A percentile compares a stretch with the other conserved stretches of the same genome.
These are phyloP conservation scores for Thryonomys swinderianus DNA, from an alignment of 2,113 vertebrate species.

Conservation along the genomic window DNA sequence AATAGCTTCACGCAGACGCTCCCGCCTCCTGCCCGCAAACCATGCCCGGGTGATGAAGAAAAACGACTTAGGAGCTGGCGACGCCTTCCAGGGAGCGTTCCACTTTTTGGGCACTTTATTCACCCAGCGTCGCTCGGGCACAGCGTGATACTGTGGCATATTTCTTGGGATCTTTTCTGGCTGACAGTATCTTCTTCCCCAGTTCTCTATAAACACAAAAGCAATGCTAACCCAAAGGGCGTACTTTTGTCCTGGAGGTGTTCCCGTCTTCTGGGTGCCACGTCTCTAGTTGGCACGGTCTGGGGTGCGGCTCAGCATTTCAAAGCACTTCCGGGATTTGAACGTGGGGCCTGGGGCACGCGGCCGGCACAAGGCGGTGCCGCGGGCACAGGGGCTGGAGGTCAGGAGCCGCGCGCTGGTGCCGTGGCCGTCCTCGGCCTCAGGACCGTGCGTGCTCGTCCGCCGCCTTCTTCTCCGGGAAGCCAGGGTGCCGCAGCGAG, in stretches of 20 bases:
- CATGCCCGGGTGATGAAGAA: conserved; percentile 56
- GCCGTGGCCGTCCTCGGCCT: rapidly evolving
- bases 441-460: rapidly evolving
- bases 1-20: background rate
- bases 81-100: background rate
- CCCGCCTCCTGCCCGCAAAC: background rate
- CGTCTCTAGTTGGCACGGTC: background rate
- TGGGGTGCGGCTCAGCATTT: background rate
- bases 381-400: too few relatives aligned
- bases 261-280: background rate
- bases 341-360: background rate
- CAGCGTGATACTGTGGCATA: rapidly evolving
- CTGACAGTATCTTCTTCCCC: background rate
- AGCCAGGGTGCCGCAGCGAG: background rate
- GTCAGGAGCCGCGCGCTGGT: too few relatives aligned
- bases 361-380: rapidly evolving
- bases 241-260: background rate
- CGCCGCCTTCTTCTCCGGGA: background rate
- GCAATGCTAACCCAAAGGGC: background rate
- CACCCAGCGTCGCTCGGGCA: background rate
- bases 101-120: conserved; percentile 60
- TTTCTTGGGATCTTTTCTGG: background rate
- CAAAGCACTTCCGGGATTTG: background rate
- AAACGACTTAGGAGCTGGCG: background rate
- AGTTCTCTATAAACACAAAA: background rate